Percentiles rank a stretch among this genome's conserved stretches.
Conservation (phyloP, 2,113 vertebrate species). For the Brachyistius frenatus region DNA sequence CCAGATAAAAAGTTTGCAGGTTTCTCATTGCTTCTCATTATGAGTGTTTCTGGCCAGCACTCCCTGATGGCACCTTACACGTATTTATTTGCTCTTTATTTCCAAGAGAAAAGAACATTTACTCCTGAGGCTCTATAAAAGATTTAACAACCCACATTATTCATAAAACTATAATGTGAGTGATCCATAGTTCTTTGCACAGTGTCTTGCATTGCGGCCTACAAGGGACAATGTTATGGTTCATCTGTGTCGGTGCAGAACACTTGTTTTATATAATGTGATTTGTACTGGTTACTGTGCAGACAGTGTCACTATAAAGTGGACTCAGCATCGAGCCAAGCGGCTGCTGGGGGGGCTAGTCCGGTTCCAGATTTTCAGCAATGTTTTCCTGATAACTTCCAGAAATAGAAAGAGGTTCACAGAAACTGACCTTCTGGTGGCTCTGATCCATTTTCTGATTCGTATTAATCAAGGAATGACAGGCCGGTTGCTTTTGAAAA, state of each 20-base stretch:
- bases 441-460: conserved; percentile 43
- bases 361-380: conserved; percentile 20
- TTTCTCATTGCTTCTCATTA: conserved; percentile 41
- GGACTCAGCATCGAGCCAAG: neutral
- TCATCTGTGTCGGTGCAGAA: conserved; percentile 52
- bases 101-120: conserved; percentile 60
- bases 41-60: conserved; percentile 31
- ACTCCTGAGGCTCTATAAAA: conserved; percentile 67
- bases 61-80: conserved; percentile 45
- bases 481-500: conserved; percentile 46
- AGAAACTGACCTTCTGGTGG: conserved; percentile 27
- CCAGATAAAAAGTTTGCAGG: conserved; percentile 61
- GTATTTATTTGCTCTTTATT: conserved; percentile 67
- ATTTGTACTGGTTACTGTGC: conserved; percentile 34
- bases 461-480: conserved; percentile 51
- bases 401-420: neutral
- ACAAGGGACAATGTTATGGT: conserved; percentile 34
- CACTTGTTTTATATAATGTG: conserved; percentile 34
- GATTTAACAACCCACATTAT: conserved; percentile 59
- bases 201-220: conserved; percentile 14
- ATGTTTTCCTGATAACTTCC: conserved; percentile 4
- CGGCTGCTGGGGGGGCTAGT: neutral
- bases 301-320: conserved; percentile 24
- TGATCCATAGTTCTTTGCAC: conserved; percentile 48
- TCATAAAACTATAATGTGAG: conserved; percentile 50